Conservation (phyloP, 2,113 vertebrate species). For the Tragulus kanchil region DNA sequence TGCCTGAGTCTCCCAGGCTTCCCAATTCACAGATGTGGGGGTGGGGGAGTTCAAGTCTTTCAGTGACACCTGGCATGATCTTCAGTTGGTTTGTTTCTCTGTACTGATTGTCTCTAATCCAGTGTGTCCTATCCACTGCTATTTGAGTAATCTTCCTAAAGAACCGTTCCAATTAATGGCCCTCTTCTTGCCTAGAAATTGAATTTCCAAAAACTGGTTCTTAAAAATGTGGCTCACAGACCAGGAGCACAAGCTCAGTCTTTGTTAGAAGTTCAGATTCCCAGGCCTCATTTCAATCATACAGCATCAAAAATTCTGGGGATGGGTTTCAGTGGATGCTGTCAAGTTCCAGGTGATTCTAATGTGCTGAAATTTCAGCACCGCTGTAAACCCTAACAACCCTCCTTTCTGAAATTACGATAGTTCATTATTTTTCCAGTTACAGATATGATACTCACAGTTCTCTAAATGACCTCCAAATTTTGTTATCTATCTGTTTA, state of each 20-base stretch:
- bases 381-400: neutral
- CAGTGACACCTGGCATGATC: neutral
- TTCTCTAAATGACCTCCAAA: neutral
- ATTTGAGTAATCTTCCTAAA: slow-evolving; percentile 22
- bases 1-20: neutral
- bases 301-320: neutral
- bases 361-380: neutral
- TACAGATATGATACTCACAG: neutral
- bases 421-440: neutral
- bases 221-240: neutral
- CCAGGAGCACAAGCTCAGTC: neutral
- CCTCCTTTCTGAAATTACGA: neutral
- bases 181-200: neutral
- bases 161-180: neutral
- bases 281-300: neutral
- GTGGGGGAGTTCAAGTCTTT: neutral
- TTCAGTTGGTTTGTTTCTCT: slow-evolving; percentile 3
- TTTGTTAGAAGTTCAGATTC: slow-evolving; percentile 33
- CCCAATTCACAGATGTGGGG: neutral
- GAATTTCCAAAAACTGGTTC: neutral
- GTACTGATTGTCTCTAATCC: neutral
- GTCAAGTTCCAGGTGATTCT: neutral
- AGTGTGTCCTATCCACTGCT: neutral
- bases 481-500: neutral
- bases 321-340: neutral